phyloP scores from a whole-genome alignment of 2,113 vertebrate species.

The Corynorhinus townsendii region DNA sequence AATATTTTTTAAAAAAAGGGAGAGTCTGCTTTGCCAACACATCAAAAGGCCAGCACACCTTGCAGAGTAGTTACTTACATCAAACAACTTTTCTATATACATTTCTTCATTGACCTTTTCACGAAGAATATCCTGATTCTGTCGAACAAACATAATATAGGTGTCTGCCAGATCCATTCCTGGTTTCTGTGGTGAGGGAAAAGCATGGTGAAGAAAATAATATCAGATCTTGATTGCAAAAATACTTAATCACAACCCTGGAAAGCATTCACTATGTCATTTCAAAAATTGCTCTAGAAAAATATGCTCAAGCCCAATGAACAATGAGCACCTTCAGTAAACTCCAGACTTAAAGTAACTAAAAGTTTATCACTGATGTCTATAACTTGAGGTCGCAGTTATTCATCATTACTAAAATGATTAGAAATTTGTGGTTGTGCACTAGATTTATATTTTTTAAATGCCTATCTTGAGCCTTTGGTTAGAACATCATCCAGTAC shows the following conservation, averaged over 20 bases:
- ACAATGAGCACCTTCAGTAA: not conserved
- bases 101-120: slow-evolving; percentile 94
- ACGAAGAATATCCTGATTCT: slow-evolving; percentile 97
- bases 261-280: not conserved
- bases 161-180: slow-evolving; percentile 96
- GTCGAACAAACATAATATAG: slow-evolving; percentile 95
- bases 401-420: not conserved
- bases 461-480: not conserved
- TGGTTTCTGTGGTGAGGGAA: slow-evolving; percentile 86
- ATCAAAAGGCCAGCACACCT: slow-evolving; percentile 40
- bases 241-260: not conserved
- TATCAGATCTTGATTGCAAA: not conserved
- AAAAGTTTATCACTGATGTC: not conserved
- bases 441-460: not conserved
- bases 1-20: too few species aligned
- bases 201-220: not conserved
- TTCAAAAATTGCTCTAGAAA: slow-evolving; percentile 5
- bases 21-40: not conserved
- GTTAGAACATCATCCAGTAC: not conserved
- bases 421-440: not conserved
- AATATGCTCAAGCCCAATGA: not conserved
- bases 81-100: slow-evolving; percentile 93
- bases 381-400: not conserved
- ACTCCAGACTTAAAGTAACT: not conserved
- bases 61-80: slow-evolving; percentile 86